Base-by-base conservation (phyloP, 2,113 vertebrate species). In the Solenodon paradoxus region DNA sequence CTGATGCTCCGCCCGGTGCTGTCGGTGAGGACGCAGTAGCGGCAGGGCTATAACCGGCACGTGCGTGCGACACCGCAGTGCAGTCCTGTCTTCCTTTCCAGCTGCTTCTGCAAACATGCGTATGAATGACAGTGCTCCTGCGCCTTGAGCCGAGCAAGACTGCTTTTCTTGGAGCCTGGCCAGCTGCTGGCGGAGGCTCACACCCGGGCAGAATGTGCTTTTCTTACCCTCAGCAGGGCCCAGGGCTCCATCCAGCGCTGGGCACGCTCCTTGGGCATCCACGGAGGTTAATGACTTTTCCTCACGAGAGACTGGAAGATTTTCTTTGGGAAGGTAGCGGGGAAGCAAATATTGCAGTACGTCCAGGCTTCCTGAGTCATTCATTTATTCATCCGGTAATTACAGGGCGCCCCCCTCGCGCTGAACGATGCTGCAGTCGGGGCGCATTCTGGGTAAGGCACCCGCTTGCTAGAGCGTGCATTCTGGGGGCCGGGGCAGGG, bases 111-210 rank as follows among this genome's bases (percentile, higher is more conserved):
- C 57, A 88, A 92, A 97, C 81, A 82, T n/a, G n/a, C 0, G 0
- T 64, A 86, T 84, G 92, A 97, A 66, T 28, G 82, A 96, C 49
- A 3, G 0, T 96, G 69, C 97, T 98, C 94, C 68, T 20, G 95
- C 49, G 93, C 87, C 97, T 78, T 61, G 12, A 15, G 96, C 95
- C 45, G 89, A 96, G 94, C 83, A 2, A 88, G 79, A 38, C 8
- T 61, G 91, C 96, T 98, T 63, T 95, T 68, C 83, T 92, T 97
- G 97, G 97, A 97, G 78, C 30, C 30, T 0, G 11, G 98, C 97
- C 97, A 98, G 91, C 4, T 2, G 89, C 88, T 96, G n/a, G 79
- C 64, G 90, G 90, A 90, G 63, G 89, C 28, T 59, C 24, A 0
- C 45, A 0, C 0, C 24, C 45, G 1, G 68, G 61, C 11, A 55